phyloP scores from a whole-genome alignment of 2,113 vertebrate genomes.

The Archilochus colubris region DNA sequence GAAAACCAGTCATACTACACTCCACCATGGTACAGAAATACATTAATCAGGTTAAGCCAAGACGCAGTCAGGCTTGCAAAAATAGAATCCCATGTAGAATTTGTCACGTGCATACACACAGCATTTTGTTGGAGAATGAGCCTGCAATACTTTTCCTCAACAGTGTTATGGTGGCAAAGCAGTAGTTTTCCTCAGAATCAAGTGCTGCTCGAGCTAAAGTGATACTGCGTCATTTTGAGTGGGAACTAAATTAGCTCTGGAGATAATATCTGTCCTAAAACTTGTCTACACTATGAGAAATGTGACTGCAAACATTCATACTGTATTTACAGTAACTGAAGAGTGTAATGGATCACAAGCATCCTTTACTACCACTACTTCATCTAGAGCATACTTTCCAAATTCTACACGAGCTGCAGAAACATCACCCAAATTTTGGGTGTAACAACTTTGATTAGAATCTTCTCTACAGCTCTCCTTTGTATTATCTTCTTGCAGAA shows the following conservation, averaged over 20 bases:
- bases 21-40: not conserved
- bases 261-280: not conserved
- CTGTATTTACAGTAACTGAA: not conserved
- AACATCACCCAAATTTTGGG: not conserved
- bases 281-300: not conserved
- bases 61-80: not conserved
- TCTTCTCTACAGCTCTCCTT: not conserved
- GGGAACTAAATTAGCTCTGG: not conserved
- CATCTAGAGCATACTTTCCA: not conserved
- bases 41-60: not conserved
- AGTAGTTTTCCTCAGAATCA: not conserved
- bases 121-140: rapidly evolving
- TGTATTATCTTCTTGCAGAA: not conserved
- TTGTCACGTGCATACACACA: not conserved
- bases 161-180: not conserved
- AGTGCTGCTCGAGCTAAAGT: not conserved
- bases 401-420: not conserved
- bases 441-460: not conserved
- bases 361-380: not conserved
- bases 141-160: not conserved
- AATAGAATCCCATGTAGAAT: not conserved
- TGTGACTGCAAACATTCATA: not conserved
- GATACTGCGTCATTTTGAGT: not conserved
- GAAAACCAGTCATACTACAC: not conserved
- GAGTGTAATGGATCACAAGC: rapidly evolving